Percentiles rank a stretch among this genome's conserved stretches.
Conservation (phyloP, 2,113 vertebrate species). For the Ictalurus furcatus region DNA sequence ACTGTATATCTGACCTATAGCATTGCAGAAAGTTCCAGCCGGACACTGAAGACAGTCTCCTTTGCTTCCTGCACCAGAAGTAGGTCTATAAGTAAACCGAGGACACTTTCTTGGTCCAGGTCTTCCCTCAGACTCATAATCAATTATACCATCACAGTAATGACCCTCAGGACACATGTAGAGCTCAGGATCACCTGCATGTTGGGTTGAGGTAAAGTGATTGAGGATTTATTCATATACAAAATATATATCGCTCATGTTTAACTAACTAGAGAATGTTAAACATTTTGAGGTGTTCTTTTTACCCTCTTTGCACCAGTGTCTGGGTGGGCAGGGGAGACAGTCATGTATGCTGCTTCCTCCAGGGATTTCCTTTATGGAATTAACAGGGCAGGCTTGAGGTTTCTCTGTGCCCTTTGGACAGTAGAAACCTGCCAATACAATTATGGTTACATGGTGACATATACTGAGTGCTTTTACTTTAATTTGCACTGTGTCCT, state of each 20-base stretch:
- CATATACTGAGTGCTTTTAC: not conserved
- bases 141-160: constrained; percentile 78
- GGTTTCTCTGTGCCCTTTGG: constrained; percentile 76
- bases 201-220: not conserved
- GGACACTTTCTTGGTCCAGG: constrained; percentile 78
- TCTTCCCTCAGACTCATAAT: constrained; percentile 55
- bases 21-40: constrained; percentile 77
- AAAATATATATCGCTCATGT: not conserved
- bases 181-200: constrained; percentile 72
- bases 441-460: constrained; percentile 3
- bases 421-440: constrained; percentile 83
- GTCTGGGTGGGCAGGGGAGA: constrained; percentile 77
- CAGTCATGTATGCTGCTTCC: constrained; percentile 78
- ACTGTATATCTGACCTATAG: constrained; percentile 68
- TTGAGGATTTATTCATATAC: not conserved
- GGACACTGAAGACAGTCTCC: constrained; percentile 81
- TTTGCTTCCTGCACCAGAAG: constrained; percentile 73
- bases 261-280: not conserved
- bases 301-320: constrained; percentile 76
- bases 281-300: not conserved
- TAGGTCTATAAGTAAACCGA: constrained; percentile 73
- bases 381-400: constrained; percentile 78
- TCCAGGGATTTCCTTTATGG: constrained; percentile 70
- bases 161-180: constrained; percentile 78
- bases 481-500: constrained; percentile 9